Evolutionary conservation across 2,888 invertebrate genomes (phyloP).

Genomic region (Nebria brevicollis): DNA sequence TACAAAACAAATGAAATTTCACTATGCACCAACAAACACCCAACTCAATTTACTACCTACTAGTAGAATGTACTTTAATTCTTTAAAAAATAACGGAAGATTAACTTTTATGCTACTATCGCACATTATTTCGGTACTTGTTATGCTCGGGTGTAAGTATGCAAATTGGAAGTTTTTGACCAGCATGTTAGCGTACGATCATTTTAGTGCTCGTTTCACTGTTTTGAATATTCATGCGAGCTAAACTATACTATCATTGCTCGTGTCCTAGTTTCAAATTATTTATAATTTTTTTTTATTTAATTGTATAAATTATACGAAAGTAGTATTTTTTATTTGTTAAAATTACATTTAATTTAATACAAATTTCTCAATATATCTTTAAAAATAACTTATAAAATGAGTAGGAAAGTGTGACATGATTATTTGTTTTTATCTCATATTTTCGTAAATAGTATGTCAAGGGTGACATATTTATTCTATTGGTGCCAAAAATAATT

Average conservation of each 20-base stretch:
- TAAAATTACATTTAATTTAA: too few relatives aligned
- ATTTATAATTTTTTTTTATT: too few relatives aligned
- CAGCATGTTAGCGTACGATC: constrained; percentile 21
- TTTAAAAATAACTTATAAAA: not conserved
- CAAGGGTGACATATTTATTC: not conserved
- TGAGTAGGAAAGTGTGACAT: not conserved
- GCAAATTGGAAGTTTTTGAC: constrained; percentile 36
- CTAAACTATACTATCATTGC: too few relatives aligned
- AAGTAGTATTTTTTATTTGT: too few relatives aligned
- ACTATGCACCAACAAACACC: not conserved
- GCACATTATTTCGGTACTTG: not conserved
- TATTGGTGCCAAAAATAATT: not conserved
- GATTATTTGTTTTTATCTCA: not conserved
- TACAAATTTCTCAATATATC: too few relatives aligned
- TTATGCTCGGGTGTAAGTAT: constrained; percentile 10
- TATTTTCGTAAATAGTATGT: not conserved
- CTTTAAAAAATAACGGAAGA: too few relatives aligned
- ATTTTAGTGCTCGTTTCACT: not conserved
- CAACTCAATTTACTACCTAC: not conserved
- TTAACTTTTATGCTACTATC: too few relatives aligned
- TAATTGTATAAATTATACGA: too few relatives aligned
- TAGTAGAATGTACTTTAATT: not conserved
- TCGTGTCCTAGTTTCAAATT: too few relatives aligned
- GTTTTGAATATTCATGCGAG: constrained; percentile 4
- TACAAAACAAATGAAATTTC: not conserved